Evolutionary conservation across 2,113 vertebrate genomes (phyloP), one percentile per base, ranked within the genome.

Genomic region (Tenebrosternarchus preto): DNA sequence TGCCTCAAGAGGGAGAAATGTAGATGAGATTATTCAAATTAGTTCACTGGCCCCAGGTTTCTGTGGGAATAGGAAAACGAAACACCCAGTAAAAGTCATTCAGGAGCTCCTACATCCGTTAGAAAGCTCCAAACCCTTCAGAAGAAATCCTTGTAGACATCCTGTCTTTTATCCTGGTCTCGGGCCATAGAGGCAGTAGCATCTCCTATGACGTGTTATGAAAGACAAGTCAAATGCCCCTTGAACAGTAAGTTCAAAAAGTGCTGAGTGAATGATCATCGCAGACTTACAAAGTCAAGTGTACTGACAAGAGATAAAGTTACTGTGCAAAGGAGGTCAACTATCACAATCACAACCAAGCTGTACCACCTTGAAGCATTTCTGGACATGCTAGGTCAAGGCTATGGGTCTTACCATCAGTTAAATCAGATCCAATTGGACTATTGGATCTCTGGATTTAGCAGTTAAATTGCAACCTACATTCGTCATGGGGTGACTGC

Each of bases 21-120:
- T n/a, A n/a, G n/a, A 12, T 39, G 63, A 59, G 31, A 5, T 76
- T 2, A 20, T 81, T 20, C 80, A 39, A 61, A 66, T 19, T 77
- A 68, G 68, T 57, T 82, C 22, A 29, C 68, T 29, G 78, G 69
- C 19, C 67, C 78, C 16, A 55, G 15, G 4, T 80, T 80, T n/a
- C 43, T 60, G 22, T 60, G 22, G 57, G n/a, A 25, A 60, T 25
- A 12, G 43, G 43, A 50, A 50, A 15, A 15, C 2, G 43, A 50
- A 50, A 50, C 43, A n/a, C 43, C 43, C 7, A 15, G 11, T 15
- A 12, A 12, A 50, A 15, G 12, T 50, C 11, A 12, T 50, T 50
- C 43, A 50, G 43, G 43, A 12, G 33, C 33, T 36, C 3, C 33
- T 6, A 36, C 33, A 36, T 36, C 33, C 6, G 33, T 36, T 36